Evolutionary conservation across 2,113 vertebrate species (phyloP).

Genomic region (Brachypteracias leptosomus): DNA sequence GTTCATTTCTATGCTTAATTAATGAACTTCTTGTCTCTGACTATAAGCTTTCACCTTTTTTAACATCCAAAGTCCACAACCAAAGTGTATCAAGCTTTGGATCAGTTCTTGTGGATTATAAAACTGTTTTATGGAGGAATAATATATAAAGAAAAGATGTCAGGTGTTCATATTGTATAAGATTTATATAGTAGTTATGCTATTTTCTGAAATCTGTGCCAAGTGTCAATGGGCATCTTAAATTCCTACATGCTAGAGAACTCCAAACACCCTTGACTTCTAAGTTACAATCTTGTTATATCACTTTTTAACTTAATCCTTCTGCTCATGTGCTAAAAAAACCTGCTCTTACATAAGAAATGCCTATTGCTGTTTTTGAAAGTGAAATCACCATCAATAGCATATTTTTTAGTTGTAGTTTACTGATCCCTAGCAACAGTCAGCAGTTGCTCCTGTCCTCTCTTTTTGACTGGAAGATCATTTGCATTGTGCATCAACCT

Average conservation of each 20-base stretch:
- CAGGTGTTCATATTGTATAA: not conserved
- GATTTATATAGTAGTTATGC: not conserved
- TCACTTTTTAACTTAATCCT: not conserved
- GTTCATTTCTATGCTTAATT: not conserved
- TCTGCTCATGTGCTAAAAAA: not conserved
- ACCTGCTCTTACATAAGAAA: not conserved
- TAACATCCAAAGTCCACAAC: not conserved
- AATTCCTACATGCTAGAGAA: not conserved
- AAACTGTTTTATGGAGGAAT: not conserved
- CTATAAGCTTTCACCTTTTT: not conserved
- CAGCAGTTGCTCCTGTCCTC: not conserved
- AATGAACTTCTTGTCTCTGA: not conserved
- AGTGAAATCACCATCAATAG: not conserved
- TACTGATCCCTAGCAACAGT: not conserved
- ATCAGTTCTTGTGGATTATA: not conserved
- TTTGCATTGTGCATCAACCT: not conserved
- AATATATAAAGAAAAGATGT: not conserved
- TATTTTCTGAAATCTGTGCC: not conserved
- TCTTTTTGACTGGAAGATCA: not conserved
- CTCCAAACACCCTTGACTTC: not conserved
- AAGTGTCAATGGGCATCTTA: not conserved
- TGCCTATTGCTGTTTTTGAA: not conserved
- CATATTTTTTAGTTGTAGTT: not conserved
- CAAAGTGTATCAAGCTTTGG: not conserved
- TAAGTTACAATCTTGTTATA: not conserved